Evolutionary conservation across 2,888 invertebrate species (phyloP).

Genomic region (Lissonota sp.): DNA sequence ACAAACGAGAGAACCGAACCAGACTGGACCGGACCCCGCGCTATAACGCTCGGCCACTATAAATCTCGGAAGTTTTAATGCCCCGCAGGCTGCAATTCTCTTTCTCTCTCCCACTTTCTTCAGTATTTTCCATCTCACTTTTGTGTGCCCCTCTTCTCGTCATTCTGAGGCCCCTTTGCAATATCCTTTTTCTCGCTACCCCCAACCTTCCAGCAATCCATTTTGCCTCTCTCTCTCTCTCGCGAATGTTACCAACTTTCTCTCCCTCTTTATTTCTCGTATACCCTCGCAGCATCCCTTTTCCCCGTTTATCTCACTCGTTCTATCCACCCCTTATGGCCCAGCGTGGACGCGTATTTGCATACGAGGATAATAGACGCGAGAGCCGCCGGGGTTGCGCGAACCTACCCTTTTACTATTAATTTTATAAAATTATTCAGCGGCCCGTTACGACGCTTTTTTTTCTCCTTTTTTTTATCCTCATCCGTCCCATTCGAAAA

Average conservation of each 20-base stretch:
- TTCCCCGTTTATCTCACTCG: constrained; percentile 65
- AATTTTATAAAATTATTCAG: constrained; percentile 83
- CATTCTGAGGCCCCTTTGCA: constrained; percentile 60
- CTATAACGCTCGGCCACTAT: constrained; percentile 75
- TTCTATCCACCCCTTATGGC: constrained; percentile 69
- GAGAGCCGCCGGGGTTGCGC: constrained; percentile 62
- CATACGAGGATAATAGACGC: constrained; percentile 81
- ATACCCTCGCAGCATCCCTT: constrained; percentile 54
- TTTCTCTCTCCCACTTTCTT: constrained; percentile 60
- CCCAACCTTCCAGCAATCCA: constrained; percentile 27
- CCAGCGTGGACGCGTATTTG: constrained; percentile 74
- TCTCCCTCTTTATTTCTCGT: constrained; percentile 43
- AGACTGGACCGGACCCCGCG: constrained; percentile 55
- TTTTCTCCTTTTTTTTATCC: constrained; percentile 16
- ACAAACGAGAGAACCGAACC: constrained; percentile 59
- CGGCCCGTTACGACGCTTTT: constrained; percentile 66
- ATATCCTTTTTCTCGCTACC: constrained; percentile 65
- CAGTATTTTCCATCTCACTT: constrained; percentile 36
- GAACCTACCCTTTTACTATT: constrained; percentile 81
- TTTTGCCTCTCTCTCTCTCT: constrained; percentile 38
- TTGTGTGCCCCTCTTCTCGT: constrained; percentile 58
- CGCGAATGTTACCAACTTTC: constrained; percentile 58
- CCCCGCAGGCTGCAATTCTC: constrained; percentile 78
- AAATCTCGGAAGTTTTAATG: constrained; percentile 82
- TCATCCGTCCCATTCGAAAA: constrained; percentile 44